phyloP scores from a whole-genome alignment of 2,113 vertebrate genomes.

The Xenopus borealis region DNA sequence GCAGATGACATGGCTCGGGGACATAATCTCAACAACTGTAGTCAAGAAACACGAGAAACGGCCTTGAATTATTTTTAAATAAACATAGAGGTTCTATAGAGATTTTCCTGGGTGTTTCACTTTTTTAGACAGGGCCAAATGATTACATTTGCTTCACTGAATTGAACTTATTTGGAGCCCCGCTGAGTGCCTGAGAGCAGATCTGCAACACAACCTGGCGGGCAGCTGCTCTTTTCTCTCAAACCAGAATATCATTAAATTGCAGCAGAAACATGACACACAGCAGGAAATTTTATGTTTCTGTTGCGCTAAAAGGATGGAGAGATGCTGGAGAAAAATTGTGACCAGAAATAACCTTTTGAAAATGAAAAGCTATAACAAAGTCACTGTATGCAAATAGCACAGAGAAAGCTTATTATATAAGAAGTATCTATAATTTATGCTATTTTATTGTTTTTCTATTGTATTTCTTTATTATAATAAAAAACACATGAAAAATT shows the following conservation, averaged over 20 bases:
- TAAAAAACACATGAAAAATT: no score
- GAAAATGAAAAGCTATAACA: not conserved
- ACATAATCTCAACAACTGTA: not conserved
- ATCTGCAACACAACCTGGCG: constrained; percentile 61
- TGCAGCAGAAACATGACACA: constrained; percentile 50
- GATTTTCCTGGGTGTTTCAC: constrained; percentile 43
- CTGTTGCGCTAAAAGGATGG: constrained; percentile 9
- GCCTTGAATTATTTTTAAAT: constrained; percentile 14
- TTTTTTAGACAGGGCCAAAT: constrained; percentile 61
- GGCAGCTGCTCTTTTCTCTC: constrained; percentile 62
- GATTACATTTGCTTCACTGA: constrained; percentile 60
- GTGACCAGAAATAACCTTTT: not conserved
- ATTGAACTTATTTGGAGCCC: constrained; percentile 60
- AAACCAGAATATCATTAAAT: constrained; percentile 63
- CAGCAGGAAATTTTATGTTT: constrained; percentile 52
- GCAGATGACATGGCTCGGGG: not conserved
- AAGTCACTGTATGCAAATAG: not conserved
- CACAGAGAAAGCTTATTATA: no score
- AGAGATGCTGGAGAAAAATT: not conserved
- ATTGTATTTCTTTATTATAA: no score
- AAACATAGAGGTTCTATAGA: constrained; percentile 20
- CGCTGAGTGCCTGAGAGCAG: constrained; percentile 55
- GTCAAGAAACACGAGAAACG: constrained; percentile 34
- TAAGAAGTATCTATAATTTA: no score
- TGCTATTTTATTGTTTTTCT: no score